Evolutionary conservation across 2,113 vertebrate genomes (phyloP).

Genomic region (Actinemys pallida): DNA sequence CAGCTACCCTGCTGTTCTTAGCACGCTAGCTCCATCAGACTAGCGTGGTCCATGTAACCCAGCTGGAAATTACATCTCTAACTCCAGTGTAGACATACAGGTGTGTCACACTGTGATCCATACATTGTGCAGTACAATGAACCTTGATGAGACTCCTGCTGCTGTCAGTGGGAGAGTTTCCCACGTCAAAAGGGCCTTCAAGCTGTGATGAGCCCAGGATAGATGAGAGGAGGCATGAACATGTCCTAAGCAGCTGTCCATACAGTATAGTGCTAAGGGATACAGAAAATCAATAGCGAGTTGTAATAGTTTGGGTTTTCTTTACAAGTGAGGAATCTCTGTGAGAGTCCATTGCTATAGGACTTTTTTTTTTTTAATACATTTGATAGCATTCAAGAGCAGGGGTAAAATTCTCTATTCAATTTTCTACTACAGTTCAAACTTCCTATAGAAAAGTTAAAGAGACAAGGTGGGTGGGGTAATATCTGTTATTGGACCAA

Average conservation of each 20-base stretch:
- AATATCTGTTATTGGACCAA: not conserved
- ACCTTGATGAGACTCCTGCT: not conserved
- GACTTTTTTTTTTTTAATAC: not conserved
- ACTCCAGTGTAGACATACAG: not conserved
- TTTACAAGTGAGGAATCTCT: not conserved
- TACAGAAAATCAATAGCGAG: constrained; percentile 14
- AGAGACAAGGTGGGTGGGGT: not conserved
- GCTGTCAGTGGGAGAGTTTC: not conserved
- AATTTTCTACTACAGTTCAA: not conserved
- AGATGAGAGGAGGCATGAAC: constrained; percentile 1
- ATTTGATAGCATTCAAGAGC: constrained; percentile 16
- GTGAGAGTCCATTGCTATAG: not conserved
- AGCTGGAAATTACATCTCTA: not conserved
- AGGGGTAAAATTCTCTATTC: not conserved
- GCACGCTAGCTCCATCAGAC: not conserved
- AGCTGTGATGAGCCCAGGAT: not conserved
- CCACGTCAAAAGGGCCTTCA: not conserved
- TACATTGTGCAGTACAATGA: not conserved
- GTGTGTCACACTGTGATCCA: not conserved
- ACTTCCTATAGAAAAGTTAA: not conserved
- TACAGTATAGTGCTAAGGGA: not conserved
- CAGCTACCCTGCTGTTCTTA: not conserved
- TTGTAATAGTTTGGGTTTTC: not conserved
- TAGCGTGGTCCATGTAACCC: not conserved
- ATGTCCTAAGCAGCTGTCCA: not conserved